Evolutionary conservation across 1,140 invertebrate species (phyloP).

Genomic region (Himalopsyche phryganea): DNA sequence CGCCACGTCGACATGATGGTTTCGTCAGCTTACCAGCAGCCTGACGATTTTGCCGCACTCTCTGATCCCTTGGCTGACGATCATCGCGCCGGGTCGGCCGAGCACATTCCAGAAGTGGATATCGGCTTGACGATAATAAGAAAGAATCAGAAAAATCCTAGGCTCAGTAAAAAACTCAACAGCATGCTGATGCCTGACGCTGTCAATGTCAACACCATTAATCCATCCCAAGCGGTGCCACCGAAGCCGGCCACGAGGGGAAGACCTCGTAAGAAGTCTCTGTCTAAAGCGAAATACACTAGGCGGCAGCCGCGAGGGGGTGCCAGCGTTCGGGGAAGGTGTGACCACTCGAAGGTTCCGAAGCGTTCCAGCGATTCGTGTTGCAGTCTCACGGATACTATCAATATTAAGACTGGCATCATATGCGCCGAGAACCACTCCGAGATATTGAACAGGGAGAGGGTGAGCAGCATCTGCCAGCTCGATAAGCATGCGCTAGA

Average conservation of each 20-base stretch:
- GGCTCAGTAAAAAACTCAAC: conserved; percentile 3
- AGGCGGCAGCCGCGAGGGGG: conserved; percentile 17
- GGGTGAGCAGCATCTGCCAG: conserved; percentile 65
- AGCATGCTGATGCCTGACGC: conserved; percentile 43
- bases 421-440: conserved; percentile 51
- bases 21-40: no score
- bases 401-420: conserved; percentile 46
- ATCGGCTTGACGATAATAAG: neutral
- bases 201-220: conserved; percentile 51
- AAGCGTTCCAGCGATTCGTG: conserved; percentile 39
- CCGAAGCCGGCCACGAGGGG: conserved; percentile 42
- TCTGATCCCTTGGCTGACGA: no score
- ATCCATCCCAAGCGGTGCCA: conserved; percentile 46
- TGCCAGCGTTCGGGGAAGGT: conserved; percentile 27
- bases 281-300: conserved; percentile 30
- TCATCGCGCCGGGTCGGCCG: no score
- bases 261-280: conserved; percentile 29
- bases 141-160: neutral
- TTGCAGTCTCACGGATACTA: conserved; percentile 45
- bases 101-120: neutral
- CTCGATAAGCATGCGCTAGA: conserved; percentile 75
- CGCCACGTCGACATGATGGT: no score
- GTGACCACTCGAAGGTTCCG: conserved; percentile 35
- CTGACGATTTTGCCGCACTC: no score
- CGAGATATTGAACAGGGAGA: conserved; percentile 54